Conservation (phyloP, 2,113 vertebrate species). For the Acinonyx jubatus region DNA sequence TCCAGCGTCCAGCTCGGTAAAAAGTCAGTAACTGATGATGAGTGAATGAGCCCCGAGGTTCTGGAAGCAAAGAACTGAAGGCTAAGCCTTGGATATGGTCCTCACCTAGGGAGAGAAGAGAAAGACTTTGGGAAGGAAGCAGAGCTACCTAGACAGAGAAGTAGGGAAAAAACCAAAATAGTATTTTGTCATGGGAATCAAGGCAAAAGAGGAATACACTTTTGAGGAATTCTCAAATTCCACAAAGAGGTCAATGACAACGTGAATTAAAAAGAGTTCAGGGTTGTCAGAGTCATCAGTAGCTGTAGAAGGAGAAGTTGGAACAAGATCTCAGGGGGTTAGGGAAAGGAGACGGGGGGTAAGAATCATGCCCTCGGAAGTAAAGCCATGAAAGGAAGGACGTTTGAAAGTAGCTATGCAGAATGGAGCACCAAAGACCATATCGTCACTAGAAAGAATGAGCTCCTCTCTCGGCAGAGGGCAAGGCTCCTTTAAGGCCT, state of each 20-base stretch:
- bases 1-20: not conserved
- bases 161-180: not conserved
- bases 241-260: not conserved
- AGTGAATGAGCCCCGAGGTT: not conserved
- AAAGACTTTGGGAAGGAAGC: too few species aligned
- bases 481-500: not conserved
- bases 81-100: not conserved
- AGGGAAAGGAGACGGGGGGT: not conserved
- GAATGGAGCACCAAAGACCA: not conserved
- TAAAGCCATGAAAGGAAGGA: not conserved
- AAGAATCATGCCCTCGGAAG: not conserved
- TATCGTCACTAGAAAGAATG: fast-evolving
- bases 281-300: not conserved
- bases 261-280: not conserved
- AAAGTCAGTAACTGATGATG: not conserved
- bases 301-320: not conserved
- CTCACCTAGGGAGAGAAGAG: not conserved
- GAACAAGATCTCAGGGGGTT: not conserved
- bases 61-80: not conserved
- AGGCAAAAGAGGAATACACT: not conserved
- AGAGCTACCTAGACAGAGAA: not conserved
- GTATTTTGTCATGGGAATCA: not conserved
- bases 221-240: not conserved
- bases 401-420: not conserved
- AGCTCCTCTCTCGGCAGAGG: not conserved